phyloP scores from a whole-genome alignment of 2,113 vertebrate genomes.

The Colistium nudipinnis region DNA sequence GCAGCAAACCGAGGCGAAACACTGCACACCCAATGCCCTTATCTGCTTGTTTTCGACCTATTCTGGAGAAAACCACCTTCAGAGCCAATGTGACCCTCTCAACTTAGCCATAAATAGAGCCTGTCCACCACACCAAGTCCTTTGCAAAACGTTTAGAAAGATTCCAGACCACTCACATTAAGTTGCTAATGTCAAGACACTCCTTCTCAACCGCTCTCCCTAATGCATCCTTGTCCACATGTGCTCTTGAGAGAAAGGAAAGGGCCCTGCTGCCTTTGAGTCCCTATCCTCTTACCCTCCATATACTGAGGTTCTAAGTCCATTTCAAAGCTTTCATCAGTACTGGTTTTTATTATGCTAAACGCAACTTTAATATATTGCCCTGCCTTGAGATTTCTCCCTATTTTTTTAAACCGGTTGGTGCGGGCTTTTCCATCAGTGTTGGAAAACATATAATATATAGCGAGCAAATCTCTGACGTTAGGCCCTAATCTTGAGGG shows the following conservation, averaged over 20 bases:
- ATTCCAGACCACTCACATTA: conserved; percentile 59
- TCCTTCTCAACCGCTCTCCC: conserved; percentile 45
- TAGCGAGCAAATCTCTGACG: conserved; percentile 1
- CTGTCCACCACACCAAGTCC: conserved; percentile 15
- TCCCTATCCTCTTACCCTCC: conserved; percentile 30
- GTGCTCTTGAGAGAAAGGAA: conserved; percentile 23
- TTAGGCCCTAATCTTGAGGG: conserved; percentile 35
- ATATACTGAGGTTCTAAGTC: conserved; percentile 16
- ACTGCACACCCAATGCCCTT: conserved; percentile 2
- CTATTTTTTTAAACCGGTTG: conserved; percentile 8
- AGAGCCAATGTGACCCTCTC: conserved; percentile 33
- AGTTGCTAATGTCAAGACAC: conserved; percentile 56
- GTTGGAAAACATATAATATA: conserved; percentile 24
- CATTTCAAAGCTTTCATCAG: conserved; percentile 13
- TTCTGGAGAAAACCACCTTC: conserved; percentile 30
- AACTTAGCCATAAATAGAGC: conserved; percentile 38
- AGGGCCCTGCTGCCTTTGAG: not conserved
- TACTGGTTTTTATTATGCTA: conserved; percentile 5
- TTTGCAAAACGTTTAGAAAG: conserved; percentile 44
- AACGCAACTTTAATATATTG: conserved; percentile 3
- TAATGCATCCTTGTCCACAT: conserved; percentile 39
- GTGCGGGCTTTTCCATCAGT: not conserved
- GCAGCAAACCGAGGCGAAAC: too few species aligned
- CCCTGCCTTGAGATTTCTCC: conserved; percentile 9
- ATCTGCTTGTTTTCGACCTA: conserved; percentile 11